phyloP scores from a whole-genome alignment of 2,113 vertebrate species.

The Hemiscyllium ocellatum region DNA sequence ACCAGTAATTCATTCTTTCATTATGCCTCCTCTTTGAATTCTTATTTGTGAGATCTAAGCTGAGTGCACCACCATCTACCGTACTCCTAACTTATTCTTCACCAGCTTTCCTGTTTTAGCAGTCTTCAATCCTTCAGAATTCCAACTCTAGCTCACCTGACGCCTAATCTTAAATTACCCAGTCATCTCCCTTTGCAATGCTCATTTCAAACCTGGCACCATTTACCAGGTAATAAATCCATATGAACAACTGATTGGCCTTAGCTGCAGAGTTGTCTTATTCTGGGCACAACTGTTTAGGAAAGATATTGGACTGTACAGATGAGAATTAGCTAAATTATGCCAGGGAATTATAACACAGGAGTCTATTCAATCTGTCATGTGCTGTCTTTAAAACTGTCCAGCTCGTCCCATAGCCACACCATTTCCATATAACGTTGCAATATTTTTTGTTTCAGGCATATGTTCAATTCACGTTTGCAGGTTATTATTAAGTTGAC shows the following conservation, averaged over 20 bases:
- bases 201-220: background rate
- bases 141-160: background rate
- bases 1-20: background rate
- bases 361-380: too few species aligned
- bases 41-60: background rate
- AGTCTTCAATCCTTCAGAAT: background rate
- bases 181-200: background rate
- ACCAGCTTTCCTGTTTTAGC: background rate
- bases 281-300: background rate
- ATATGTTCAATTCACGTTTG: background rate
- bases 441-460: background rate
- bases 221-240: background rate
- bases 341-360: background rate
- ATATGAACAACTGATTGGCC: background rate
- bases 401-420: too few species aligned
- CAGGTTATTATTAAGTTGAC: background rate
- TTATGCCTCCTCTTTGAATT: background rate
- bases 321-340: background rate
- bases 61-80: background rate
- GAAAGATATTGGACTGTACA: background rate
- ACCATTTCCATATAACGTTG: background rate
- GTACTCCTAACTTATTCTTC: background rate
- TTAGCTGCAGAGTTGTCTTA: background rate
- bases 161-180: background rate
- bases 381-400: too few species aligned